Base-by-base conservation (phyloP, 2,113 vertebrate species). In the Bostrychus sinensis region DNA sequence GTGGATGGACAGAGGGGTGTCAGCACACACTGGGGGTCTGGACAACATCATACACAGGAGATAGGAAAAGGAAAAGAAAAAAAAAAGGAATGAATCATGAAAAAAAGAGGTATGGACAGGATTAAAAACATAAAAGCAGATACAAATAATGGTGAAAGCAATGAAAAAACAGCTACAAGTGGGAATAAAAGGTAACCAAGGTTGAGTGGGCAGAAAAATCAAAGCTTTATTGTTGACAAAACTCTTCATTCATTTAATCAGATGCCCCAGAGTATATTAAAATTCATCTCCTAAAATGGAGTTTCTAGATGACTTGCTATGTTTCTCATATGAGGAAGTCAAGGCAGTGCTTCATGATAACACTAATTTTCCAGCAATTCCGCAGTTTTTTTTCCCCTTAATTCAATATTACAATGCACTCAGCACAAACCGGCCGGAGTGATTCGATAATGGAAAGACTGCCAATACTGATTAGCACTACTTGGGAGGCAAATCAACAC, bases 381-480 rank as follows among this genome's bases (percentile, higher is more conserved):
- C 19, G 51, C 64, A 71, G 64, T 77, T 76, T 68, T 64, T 59
- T 51, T 23, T 17, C 10, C 8, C 50, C 80, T 57, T 84, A 88
- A 85, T 82, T 70, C 62, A 82, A 86, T 81, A 75, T 71, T 72
- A 65, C 39, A 62, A 67, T 66, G 69, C 73, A 61, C 57, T 72
- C 56, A 7, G 51, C 60, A 63, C 58, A 68, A 73, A 67, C 39
- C 66, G 62, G 75, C 50, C 26, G 20, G 36, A 6, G 22, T 69
- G 75, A 85, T 83, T 75, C 71, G 71, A 86, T 78, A 81, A 80
- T 56, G 36, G 51, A 70, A 65, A 63, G 62, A 75, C 75, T 68
- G 74, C 76, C 68, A 73, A 73, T 80, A 61, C 59, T 53, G 60
- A 80, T 75, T 75, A 80, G 76, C 60, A 30, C 53, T 59, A 45